Conservation (phyloP, 1,140 invertebrate species). For the Papilio helenus region DNA sequence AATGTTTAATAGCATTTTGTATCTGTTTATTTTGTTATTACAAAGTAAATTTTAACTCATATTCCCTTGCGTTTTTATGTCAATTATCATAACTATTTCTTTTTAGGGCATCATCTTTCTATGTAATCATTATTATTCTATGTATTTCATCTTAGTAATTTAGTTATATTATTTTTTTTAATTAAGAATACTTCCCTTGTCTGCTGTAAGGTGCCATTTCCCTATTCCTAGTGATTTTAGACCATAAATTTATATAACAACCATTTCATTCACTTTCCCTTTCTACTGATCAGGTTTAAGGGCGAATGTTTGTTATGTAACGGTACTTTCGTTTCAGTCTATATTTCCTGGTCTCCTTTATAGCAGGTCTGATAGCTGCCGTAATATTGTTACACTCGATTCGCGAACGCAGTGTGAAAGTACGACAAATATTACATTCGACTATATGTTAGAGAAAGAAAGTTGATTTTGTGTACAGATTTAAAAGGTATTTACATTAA, state of each 20-base stretch:
- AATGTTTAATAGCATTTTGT: neutral
- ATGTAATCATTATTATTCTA: no score
- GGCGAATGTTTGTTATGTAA: neutral
- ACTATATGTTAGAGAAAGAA: neutral
- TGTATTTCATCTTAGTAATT: no score
- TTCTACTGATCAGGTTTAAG: slow-evolving; percentile 16
- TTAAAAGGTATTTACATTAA: neutral
- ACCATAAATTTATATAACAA: neutral
- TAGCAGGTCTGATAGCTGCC: neutral
- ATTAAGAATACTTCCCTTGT: neutral
- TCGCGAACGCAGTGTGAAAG: slow-evolving; percentile 13
- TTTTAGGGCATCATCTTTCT: neutral
- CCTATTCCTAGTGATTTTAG: neutral
- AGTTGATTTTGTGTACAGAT: neutral
- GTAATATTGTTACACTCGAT: neutral
- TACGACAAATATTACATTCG: neutral
- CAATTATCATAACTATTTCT: neutral
- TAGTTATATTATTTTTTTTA: neutral
- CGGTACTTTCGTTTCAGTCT: slow-evolving; percentile 6
- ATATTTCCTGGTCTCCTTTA: slow-evolving; percentile 17
- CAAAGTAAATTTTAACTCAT: no score
- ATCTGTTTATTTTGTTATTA: neutral
- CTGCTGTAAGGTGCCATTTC: neutral
- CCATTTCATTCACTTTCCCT: neutral
- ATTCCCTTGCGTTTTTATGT: neutral